Percentiles rank a stretch among this genome's conserved stretches.
Evolutionary conservation across 2,797 vertebrate species (phyloP).

Genomic region (Diglossa cyanea): DNA sequence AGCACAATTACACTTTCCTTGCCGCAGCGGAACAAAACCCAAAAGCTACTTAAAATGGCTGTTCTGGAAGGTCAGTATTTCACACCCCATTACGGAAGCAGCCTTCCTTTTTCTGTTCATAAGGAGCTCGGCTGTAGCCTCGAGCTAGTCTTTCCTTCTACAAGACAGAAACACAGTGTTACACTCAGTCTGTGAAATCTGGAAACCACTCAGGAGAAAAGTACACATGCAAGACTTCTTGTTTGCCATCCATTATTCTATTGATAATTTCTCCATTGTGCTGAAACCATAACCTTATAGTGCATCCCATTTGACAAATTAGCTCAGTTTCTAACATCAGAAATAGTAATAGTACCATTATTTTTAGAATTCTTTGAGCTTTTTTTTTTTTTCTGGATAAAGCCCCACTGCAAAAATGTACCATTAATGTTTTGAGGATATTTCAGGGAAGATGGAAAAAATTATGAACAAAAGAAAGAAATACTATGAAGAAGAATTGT

Average conservation of each 20-base stretch:
- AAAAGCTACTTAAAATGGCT: background rate
- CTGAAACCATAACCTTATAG: background rate
- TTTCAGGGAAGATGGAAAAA: background rate
- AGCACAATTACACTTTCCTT: background rate
- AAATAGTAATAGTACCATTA: background rate
- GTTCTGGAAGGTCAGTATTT: background rate
- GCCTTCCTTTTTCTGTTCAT: background rate
- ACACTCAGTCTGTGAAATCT: background rate
- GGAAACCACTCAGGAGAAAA: constrained; percentile 18
- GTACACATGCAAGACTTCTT: background rate
- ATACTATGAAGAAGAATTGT: background rate
- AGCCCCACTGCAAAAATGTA: background rate
- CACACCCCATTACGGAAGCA: background rate
- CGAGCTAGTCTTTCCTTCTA: background rate
- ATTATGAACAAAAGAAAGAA: background rate
- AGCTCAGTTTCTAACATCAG: background rate
- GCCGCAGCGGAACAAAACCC: background rate
- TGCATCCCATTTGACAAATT: background rate
- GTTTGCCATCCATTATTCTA: background rate
- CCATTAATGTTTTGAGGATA: background rate
- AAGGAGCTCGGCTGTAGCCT: background rate
- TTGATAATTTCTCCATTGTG: background rate
- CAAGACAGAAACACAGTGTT: background rate
- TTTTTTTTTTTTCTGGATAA: background rate
- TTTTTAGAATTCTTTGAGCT: background rate